Percentiles rank a stretch among this genome's conserved stretches.
Evolutionary conservation across 2,113 vertebrate species (phyloP).

Genomic region (Bos javanicus): DNA sequence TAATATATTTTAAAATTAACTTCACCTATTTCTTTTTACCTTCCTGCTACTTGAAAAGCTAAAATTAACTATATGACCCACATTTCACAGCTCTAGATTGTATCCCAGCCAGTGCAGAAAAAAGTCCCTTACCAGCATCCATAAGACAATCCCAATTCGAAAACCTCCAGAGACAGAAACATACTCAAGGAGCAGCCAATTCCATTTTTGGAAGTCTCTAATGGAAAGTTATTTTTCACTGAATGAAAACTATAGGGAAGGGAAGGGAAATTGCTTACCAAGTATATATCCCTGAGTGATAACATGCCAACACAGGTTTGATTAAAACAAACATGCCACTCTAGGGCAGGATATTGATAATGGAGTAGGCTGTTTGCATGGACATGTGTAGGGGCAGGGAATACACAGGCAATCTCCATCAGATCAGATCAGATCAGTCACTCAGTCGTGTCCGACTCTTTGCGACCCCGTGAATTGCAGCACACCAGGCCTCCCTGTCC

Average conservation of each 20-base stretch:
- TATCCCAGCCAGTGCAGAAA: not conserved
- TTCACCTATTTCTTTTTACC: not conserved
- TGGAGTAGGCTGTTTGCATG: not conserved
- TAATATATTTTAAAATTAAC: not conserved
- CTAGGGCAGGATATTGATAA: not conserved
- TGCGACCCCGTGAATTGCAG: too few species aligned
- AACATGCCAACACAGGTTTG: not conserved
- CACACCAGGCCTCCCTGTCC: too few species aligned
- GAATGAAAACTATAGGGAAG: not conserved
- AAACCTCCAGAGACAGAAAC: not conserved
- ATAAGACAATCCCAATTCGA: not conserved
- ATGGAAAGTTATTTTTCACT: not conserved
- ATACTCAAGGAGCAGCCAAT: not conserved
- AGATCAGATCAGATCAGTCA: too few species aligned
- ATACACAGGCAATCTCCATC: not conserved
- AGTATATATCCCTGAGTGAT: not conserved
- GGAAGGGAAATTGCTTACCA: not conserved
- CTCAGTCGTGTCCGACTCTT: too few species aligned
- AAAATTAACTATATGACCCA: not conserved
- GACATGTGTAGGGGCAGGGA: not conserved
- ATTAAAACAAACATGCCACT: not conserved
- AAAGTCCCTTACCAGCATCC: not conserved
- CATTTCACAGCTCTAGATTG: not conserved
- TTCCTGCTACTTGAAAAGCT: not conserved
- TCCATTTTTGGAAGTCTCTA: not conserved